These are phyloP conservation scores for Leptobrachium leishanense DNA, from an alignment of 2,113 vertebrate species.

Conservation along the genomic window DNA sequence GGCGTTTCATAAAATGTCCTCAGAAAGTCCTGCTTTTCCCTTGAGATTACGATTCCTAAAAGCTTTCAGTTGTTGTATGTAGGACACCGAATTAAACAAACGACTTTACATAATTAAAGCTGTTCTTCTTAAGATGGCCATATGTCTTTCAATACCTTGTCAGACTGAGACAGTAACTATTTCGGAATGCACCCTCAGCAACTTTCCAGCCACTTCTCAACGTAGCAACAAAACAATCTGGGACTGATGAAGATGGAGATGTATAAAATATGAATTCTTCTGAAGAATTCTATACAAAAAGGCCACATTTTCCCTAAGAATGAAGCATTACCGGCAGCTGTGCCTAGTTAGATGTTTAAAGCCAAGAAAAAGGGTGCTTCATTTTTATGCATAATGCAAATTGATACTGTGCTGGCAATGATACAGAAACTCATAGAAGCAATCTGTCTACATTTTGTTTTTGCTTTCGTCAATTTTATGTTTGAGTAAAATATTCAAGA, in stretches of 20 bases:
- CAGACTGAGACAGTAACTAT: constrained; percentile 33
- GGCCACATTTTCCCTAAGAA: constrained; percentile 42
- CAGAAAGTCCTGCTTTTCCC: constrained; percentile 38
- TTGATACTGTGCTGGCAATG: constrained; percentile 35
- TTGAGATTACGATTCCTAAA: constrained; percentile 38
- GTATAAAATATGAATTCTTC: constrained; percentile 43
- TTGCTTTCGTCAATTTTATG: constrained; percentile 15
- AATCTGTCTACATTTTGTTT: constrained; percentile 47
- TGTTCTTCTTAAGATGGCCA: constrained; percentile 48
- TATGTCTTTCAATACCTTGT: constrained; percentile 44
- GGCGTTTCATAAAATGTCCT: constrained; percentile 39
- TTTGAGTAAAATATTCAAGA: constrained; percentile 20
- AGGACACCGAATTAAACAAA: constrained; percentile 49
- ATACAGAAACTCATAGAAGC: constrained; percentile 29
- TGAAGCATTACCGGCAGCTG: constrained; percentile 46
- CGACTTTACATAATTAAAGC: constrained; percentile 50
- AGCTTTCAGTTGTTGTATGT: constrained; percentile 36
- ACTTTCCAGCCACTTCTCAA: constrained; percentile 22
- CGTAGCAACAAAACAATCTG: constrained; percentile 40
- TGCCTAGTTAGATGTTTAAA: constrained; percentile 47
- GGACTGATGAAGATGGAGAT: constrained; percentile 44
- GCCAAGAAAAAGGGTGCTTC: constrained; percentile 32
- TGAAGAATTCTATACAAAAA: constrained; percentile 42
- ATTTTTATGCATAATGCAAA: constrained; percentile 43
- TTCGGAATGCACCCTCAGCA: constrained; percentile 45